These are phyloP conservation scores for Anhinga rufa DNA, from an alignment of 2,113 vertebrate genomes.

Conservation along the genomic window DNA sequence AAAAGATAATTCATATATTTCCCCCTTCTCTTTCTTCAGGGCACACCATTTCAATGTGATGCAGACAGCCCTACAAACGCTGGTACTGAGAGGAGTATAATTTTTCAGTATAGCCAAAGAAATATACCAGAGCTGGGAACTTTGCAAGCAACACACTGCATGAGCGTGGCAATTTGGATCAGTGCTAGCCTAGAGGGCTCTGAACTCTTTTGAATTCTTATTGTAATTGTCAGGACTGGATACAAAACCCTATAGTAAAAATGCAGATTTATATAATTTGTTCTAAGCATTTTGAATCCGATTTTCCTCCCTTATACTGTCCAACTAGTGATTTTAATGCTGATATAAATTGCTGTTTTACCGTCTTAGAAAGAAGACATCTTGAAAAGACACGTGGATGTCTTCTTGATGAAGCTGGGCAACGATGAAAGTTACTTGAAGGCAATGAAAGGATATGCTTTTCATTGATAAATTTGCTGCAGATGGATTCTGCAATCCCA, in stretches of 20 bases:
- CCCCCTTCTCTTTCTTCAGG: not conserved
- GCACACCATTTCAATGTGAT: not conserved
- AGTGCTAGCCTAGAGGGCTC: not conserved
- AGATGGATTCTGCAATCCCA: not conserved
- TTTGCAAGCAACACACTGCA: not conserved
- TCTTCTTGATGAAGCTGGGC: not conserved
- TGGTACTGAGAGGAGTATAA: not conserved
- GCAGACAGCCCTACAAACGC: not conserved
- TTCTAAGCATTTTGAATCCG: not conserved
- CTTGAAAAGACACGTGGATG: not conserved
- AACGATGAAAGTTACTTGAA: not conserved
- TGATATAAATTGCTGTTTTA: not conserved
- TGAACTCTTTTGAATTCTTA: not conserved
- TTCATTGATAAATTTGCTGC: not conserved
- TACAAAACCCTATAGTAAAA: not conserved
- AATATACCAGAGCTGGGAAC: not conserved
- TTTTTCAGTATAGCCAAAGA: not conserved
- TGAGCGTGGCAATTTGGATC: not conserved
- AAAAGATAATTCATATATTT: conserved; percentile 1
- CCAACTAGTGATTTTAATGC: not conserved
- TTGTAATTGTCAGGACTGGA: not conserved
- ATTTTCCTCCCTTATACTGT: not conserved
- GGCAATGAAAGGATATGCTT: not conserved
- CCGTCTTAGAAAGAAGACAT: not conserved
- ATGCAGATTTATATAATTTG: not conserved